A percentile compares a stretch with the other conserved stretches of the same genome.
Conservation (phyloP, 2,113 vertebrate species). For the Mohoua ochrocephala region DNA sequence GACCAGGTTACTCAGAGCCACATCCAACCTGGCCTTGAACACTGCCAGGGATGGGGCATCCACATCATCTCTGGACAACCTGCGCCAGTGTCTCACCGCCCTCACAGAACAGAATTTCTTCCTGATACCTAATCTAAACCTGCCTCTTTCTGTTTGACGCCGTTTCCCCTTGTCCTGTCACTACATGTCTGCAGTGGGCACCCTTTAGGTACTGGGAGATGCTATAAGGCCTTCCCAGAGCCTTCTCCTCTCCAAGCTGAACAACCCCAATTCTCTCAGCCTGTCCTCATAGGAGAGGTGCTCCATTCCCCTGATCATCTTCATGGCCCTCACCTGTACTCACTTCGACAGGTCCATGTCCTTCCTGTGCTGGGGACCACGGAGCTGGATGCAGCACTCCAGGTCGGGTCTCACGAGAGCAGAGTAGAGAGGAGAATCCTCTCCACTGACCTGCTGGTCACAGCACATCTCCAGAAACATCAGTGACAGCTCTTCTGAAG, state of each 20-base stretch:
- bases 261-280: not conserved
- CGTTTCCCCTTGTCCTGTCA: not conserved
- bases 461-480: not conserved
- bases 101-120: not conserved
- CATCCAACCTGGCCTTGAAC: not conserved
- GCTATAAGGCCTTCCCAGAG: fast-evolving
- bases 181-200: not conserved
- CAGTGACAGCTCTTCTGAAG: not conserved
- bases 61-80: not conserved
- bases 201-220: not conserved
- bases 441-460: not conserved
- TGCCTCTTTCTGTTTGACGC: not conserved
- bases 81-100: not conserved
- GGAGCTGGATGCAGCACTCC: not conserved
- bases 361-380: not conserved
- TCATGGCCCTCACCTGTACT: not conserved
- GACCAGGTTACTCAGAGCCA: not conserved
- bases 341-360: not conserved
- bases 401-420: fast-evolving
- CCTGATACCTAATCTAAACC: not conserved
- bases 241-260: not conserved
- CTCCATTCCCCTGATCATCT: not conserved
- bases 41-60: not conserved
- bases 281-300: not conserved
- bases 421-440: not conserved